phyloP scores from a whole-genome alignment of 1,140 invertebrate species.

The Elysia chlorotica region DNA sequence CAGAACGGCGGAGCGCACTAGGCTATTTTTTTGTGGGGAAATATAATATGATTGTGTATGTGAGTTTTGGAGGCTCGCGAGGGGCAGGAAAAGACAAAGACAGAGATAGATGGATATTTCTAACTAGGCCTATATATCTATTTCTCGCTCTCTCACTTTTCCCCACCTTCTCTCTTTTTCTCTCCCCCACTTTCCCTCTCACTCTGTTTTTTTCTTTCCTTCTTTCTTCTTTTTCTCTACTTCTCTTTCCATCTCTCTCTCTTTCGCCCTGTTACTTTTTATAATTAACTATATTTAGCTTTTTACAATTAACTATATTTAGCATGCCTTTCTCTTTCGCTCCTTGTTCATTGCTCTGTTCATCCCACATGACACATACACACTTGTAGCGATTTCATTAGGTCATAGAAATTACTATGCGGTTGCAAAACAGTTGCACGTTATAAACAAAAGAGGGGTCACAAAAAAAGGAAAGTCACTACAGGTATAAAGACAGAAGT shows the following conservation, averaged over 20 bases:
- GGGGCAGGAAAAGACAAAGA: neutral
- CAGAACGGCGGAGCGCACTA: neutral
- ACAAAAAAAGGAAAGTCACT: no score
- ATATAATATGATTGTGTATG: neutral
- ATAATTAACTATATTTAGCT: no score
- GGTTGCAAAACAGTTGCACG: no score
- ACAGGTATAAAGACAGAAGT: no score
- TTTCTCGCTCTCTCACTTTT: conserved; percentile 13
- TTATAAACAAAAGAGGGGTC: no score
- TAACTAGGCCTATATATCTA: neutral
- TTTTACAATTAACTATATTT: no score
- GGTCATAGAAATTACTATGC: no score
- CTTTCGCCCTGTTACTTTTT: no score
- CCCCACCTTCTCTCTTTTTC: conserved; percentile 2
- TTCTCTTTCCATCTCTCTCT: neutral
- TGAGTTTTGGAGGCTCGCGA: neutral
- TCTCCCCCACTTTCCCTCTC: neutral
- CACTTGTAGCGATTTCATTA: no score
- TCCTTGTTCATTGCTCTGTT: no score
- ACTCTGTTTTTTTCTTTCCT: neutral
- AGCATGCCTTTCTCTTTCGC: no score
- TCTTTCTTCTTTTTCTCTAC: neutral
- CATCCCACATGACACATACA: no score
- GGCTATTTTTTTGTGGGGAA: neutral
- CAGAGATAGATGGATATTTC: neutral